Evolutionary conservation across 2,797 vertebrate species (phyloP), one percentile per base, ranked within the genome.

Genomic region (Muscicapa comitata): DNA sequence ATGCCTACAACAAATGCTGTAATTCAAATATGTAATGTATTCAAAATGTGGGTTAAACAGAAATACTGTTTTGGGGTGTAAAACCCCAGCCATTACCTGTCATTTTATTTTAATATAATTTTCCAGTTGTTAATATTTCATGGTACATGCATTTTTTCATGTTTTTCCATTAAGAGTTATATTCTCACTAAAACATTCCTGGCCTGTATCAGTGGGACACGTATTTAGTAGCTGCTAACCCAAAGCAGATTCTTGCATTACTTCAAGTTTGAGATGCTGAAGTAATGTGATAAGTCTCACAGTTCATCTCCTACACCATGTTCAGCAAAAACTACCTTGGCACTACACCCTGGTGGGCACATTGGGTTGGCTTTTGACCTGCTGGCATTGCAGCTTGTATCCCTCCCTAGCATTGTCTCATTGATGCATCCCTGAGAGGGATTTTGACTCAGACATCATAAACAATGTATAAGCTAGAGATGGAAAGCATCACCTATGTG

Each of bases 341-440:
- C 24, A 31, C 19, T 63, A 17, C 2, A 19, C 24, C 53, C 20
- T 25, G 21, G 8, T 38, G 40, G 31, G 62, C 35, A 54, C 43
- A 7, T 0, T 54, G 35, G 4, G 20, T 6, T 71, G 78, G 61
- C 43, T 80, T 86, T 79, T 83, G 65, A 50, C 54, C 19, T 38
- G 38, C 35, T 87, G 37, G 51, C 48, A 13, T 9, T 50, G 38
- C 31, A 86, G 50, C 31, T 16, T 43, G 20, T 40, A 47, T 47
- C 14, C 26, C 16, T 54, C 38, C 35, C 48, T 38, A 38, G 43
- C 6, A 19, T 2, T 31, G 47, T 35, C 23, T 48, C 47, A 58
- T 0, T 24, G 40, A 62, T 0, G 0, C 11, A 59, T 31, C 17
- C 25, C 26, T 5, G 31, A 76, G 55, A 76, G 13, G 55, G 14